Evolutionary conservation across 2,797 vertebrate species (phyloP).

Genomic region (Octomys mimax): DNA sequence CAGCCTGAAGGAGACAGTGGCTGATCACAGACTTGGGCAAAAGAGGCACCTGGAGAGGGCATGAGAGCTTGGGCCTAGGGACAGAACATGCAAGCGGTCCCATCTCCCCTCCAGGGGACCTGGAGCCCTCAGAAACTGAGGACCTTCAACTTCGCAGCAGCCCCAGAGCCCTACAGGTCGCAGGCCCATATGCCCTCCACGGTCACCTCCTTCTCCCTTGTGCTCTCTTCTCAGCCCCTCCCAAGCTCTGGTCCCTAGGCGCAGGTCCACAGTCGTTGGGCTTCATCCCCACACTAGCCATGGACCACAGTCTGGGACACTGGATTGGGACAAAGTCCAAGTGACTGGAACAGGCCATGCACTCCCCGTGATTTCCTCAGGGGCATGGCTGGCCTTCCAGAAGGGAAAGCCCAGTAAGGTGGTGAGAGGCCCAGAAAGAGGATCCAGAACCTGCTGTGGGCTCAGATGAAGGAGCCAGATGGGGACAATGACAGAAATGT

Average conservation of each 20-base stretch:
- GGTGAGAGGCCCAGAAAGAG: neutral
- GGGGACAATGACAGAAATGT: neutral
- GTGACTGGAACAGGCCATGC: fast-evolving
- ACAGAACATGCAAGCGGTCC: neutral
- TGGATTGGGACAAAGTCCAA: neutral
- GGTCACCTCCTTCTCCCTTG: neutral
- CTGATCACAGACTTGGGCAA: neutral
- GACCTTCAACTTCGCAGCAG: neutral
- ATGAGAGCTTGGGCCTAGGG: neutral
- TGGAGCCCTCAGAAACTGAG: neutral
- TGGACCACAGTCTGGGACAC: neutral
- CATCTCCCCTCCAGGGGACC: fast-evolving
- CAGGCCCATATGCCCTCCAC: neutral
- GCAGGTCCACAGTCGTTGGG: neutral
- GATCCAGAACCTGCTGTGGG: neutral
- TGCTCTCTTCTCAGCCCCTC: neutral
- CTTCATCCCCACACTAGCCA: neutral
- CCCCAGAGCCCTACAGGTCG: neutral
- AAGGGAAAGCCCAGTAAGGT: neutral
- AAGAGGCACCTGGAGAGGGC: neutral
- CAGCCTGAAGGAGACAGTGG: neutral
- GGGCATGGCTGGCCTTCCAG: neutral
- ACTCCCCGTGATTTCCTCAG: neutral
- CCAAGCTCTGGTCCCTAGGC: neutral
- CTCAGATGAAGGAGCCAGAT: neutral